phyloP scores from a whole-genome alignment of 2,113 vertebrate species.

The Perca schrenkii region DNA sequence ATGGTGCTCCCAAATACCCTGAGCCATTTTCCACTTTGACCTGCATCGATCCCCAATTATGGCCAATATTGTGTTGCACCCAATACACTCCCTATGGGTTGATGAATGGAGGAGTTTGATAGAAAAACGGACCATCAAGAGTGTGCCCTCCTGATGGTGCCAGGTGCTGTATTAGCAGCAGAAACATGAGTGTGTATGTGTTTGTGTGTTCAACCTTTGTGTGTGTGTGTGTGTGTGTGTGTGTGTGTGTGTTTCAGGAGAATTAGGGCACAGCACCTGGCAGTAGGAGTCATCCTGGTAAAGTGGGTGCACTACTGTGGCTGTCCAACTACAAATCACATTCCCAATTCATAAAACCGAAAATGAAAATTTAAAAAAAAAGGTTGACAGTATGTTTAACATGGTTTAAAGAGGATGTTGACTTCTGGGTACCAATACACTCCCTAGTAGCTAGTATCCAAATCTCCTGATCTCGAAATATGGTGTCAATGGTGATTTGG shows the following conservation, averaged over 20 bases:
- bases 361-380: neutral
- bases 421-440: no score
- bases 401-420: neutral
- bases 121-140: neutral
- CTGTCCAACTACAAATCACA: neutral
- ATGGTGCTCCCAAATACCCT: neutral
- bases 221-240: neutral
- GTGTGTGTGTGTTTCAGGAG: neutral
- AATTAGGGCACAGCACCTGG: slow-evolving; percentile 32
- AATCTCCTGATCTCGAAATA: no score
- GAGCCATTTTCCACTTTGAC: slow-evolving; percentile 52
- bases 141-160: neutral
- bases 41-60: slow-evolving; percentile 51
- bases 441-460: no score
- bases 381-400: neutral
- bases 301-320: neutral
- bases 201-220: no score
- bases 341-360: neutral
- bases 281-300: neutral
- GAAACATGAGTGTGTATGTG: neutral
- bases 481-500: no score
- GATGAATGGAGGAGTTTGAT: slow-evolving; percentile 27
- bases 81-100: no score
- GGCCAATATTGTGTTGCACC: slow-evolving; percentile 13
- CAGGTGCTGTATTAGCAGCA: slow-evolving; percentile 17